Percentiles rank a stretch among this genome's conserved stretches.
Conservation (phyloP, 2,888 invertebrate species). For the Molorchus minor region DNA sequence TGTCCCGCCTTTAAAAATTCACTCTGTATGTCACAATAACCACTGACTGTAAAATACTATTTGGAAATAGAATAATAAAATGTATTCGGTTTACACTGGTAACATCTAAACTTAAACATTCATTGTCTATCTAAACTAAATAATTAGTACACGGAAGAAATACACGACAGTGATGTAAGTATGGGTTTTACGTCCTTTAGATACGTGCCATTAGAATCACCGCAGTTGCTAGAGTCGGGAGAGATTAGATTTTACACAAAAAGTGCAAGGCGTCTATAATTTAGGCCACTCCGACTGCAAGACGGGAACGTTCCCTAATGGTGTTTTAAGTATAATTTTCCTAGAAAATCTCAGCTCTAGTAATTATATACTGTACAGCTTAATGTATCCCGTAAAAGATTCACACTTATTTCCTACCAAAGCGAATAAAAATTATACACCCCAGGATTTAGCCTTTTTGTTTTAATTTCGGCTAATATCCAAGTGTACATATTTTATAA, state of each 20-base stretch:
- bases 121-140: no score
- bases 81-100: no score
- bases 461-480: neutral
- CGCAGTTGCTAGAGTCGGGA: neutral
- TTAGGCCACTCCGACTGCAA: neutral
- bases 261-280: slow-evolving; percentile 2
- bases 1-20: no score
- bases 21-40: no score
- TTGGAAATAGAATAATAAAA: no score
- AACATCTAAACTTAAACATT: no score
- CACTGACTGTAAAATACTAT: no score
- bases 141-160: no score
- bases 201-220: neutral
- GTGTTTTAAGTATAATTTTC: slow-evolving; percentile 21
- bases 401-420: slow-evolving; percentile 12
- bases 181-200: no score
- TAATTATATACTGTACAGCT: slow-evolving; percentile 5
- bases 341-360: slow-evolving; percentile 9
- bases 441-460: neutral
- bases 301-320: slow-evolving; percentile 9
- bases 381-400: slow-evolving; percentile 13
- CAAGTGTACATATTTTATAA: neutral
- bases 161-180: no score
- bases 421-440: slow-evolving; percentile 13
- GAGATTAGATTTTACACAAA: neutral